Evolutionary conservation across 2,797 vertebrate genomes (phyloP), one percentile per base, ranked within the genome.

Genomic region (Neopelma chrysocephalum): DNA sequence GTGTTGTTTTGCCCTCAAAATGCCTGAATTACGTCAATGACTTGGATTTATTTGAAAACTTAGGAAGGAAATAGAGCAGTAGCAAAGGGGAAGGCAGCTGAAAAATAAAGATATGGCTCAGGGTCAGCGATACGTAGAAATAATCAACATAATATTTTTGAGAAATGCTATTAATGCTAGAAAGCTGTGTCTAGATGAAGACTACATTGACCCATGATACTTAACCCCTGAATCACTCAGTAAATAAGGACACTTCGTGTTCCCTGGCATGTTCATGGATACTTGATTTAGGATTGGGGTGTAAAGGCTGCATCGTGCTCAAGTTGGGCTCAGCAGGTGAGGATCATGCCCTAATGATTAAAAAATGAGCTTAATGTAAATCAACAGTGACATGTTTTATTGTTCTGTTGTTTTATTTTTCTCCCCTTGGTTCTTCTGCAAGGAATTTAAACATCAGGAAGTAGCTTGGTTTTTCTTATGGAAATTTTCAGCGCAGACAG

Each of bases 1-100:
- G 50, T 83, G 82, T 93, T 96, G 50, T 93, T 96, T 92, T 89
- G 69, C 66, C 43, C 54, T 96, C 31, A 9, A 7, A 93, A 80
- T 57, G 75, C 60, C 65, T 96, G 82, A 75, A 57, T 85, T 93
- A 83, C 65, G 31, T 96, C 92, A 97, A 75, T 75, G 57, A 29
- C 73, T 93, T 62, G 61, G 42, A 85, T 78, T 95, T 58, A 75
- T 26, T 29, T 65, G 69, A 78, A 92, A 89, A 82, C 47, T 90
- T 83, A 21, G 69, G 89, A 87, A 93, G 94, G 92, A 96, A 96
- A 69, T 45, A 19, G 69, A 81, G 47, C 90, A 76, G 75, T 40
- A 77, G 71, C 75, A 91, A 88, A 15, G n/a, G n/a, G 51, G 16
- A 87, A 87, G 58, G 66, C 93, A 78, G 50, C 31, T 94, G 65